A percentile compares a stretch with the other conserved stretches of the same genome.
Conservation (phyloP, 2,113 vertebrate species). For the Seriola quinqueradiata region DNA sequence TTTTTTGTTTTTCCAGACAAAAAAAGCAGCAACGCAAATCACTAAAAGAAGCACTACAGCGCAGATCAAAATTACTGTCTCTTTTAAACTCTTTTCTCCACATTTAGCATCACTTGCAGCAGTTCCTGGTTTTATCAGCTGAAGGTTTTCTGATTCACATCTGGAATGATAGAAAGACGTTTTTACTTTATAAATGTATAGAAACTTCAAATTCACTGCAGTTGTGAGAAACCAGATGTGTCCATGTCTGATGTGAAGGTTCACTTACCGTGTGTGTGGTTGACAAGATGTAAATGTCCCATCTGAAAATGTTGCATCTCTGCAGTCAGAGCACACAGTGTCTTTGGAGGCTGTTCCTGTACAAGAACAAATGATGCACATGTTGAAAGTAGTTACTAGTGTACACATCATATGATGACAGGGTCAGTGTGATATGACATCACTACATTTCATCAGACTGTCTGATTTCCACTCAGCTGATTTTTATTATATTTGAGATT, state of each 20-base stretch:
- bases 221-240: background rate
- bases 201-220: background rate
- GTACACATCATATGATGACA: background rate
- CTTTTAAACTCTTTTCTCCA: background rate
- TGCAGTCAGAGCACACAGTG: slow-evolving; percentile 46
- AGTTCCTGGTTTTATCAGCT: slow-evolving; percentile 26
- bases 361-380: background rate
- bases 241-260: background rate
- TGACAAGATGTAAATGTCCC: slow-evolving; percentile 48
- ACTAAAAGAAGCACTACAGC: background rate
- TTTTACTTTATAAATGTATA: background rate
- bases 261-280: slow-evolving; percentile 48
- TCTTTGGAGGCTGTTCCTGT: slow-evolving; percentile 35
- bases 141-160: slow-evolving; percentile 6
- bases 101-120: slow-evolving; percentile 36
- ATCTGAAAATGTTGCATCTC: slow-evolving; percentile 42
- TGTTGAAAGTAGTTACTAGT: background rate
- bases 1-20: background rate
- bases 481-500: too few species aligned
- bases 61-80: accelerated
- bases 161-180: slow-evolving; percentile 18
- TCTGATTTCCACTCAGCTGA: too few species aligned
- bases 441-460: background rate
- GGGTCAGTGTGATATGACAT: background rate
- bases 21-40: too few species aligned